Evolutionary conservation across 2,888 invertebrate genomes (phyloP).

Genomic region (Vesta saturnalis): DNA sequence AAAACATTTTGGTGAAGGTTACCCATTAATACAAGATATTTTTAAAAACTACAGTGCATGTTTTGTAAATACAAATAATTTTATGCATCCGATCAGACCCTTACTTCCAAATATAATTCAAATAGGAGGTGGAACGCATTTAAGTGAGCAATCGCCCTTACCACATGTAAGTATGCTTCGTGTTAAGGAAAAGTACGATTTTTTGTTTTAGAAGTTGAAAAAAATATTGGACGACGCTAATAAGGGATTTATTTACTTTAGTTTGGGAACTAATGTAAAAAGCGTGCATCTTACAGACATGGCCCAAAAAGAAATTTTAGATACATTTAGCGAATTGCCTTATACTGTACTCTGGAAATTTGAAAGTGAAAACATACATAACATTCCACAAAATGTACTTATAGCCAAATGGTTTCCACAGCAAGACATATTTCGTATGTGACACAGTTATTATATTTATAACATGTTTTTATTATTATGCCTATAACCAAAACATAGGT

Average conservation of each 20-base stretch:
- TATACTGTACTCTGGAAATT: constrained; percentile 63
- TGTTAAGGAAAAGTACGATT: neutral
- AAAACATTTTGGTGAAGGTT: constrained; percentile 51
- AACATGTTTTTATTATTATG: neutral
- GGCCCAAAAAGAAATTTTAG: constrained; percentile 51
- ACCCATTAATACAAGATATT: constrained; percentile 46
- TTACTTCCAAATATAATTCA: constrained; percentile 52
- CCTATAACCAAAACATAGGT: neutral
- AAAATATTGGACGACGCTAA: neutral
- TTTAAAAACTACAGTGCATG: constrained; percentile 52
- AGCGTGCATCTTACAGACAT: constrained; percentile 40
- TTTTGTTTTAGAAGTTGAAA: neutral
- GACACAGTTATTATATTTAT: neutral
- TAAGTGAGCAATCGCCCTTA: constrained; percentile 43
- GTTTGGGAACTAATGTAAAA: constrained; percentile 22
- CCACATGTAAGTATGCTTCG: constrained; percentile 25
- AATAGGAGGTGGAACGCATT: constrained; percentile 50
- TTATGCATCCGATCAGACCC: constrained; percentile 52
- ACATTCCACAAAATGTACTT: constrained; percentile 57
- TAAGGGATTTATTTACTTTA: constrained; percentile 42
- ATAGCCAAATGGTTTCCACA: constrained; percentile 61
- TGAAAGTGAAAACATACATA: constrained; percentile 53
- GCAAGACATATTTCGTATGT: constrained; percentile 57
- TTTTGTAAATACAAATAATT: constrained; percentile 53
- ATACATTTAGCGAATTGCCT: constrained; percentile 57